Percentiles rank a stretch among this genome's conserved stretches.
Evolutionary conservation across 92 coral and sea anemone genomes (phyloP).

Genomic region (Bergia puertoricense): DNA sequence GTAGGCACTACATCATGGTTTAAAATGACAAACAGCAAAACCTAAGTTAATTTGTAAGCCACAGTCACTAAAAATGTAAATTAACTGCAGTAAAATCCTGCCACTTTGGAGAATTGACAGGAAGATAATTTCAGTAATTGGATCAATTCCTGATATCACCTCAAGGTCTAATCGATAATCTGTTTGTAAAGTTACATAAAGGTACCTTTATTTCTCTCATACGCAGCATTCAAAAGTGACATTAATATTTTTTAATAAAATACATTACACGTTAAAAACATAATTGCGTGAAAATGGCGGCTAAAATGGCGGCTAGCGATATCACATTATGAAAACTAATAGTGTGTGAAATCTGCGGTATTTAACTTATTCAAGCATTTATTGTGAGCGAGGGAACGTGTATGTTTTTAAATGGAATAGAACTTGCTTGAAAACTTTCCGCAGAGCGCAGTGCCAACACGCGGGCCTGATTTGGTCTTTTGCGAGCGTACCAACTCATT

Average conservation of each 20-base stretch:
- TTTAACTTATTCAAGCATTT: background rate
- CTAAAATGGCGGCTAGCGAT: conserved; percentile 7
- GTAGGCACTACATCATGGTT: background rate
- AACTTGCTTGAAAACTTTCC: background rate
- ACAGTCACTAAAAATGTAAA: background rate
- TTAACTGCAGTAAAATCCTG: conserved; percentile 3
- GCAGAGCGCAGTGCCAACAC: background rate
- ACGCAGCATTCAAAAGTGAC: background rate
- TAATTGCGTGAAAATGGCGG: conserved; percentile 33
- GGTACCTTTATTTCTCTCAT: background rate
- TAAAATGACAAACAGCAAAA: conserved; percentile 16
- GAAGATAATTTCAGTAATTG: conserved; percentile 5
- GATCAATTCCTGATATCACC: background rate
- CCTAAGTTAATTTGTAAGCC: background rate
- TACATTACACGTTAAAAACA: background rate
- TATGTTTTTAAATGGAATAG: background rate
- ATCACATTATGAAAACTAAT: too few species aligned
- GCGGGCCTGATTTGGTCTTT: background rate
- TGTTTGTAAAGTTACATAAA: background rate
- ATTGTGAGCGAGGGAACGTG: background rate
- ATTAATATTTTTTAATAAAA: too few species aligned
- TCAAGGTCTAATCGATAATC: background rate
- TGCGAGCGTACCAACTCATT: background rate
- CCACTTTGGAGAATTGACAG: background rate
- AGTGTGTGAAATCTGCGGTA: too few species aligned